Evolutionary conservation across 2,888 invertebrate genomes (phyloP).

Genomic region (Eustalomyia histrio): DNA sequence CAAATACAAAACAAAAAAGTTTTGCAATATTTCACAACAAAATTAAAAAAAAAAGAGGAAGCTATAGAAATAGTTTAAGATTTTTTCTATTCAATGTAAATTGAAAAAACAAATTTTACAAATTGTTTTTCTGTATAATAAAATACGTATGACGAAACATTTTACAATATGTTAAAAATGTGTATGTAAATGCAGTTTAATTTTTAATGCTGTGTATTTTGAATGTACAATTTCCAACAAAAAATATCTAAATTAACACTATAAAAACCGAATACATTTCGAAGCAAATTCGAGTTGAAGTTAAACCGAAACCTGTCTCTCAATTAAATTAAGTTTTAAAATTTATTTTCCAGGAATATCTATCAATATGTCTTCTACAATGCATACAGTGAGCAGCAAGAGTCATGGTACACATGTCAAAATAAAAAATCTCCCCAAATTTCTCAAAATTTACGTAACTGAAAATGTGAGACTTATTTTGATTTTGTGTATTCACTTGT

Average conservation of each 20-base stretch:
- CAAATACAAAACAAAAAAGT: slow-evolving; percentile 3
- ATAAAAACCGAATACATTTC: slow-evolving; percentile 13
- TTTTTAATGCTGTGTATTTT: slow-evolving; percentile 7
- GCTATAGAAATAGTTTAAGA: neutral
- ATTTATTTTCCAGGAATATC: too few relatives aligned
- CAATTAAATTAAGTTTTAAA: too few relatives aligned
- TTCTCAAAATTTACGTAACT: too few relatives aligned
- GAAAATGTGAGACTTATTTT: too few relatives aligned
- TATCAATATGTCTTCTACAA: too few relatives aligned
- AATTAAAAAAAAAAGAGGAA: slow-evolving; percentile 7
- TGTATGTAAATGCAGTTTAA: slow-evolving; percentile 15
- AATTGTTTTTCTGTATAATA: slow-evolving; percentile 13
- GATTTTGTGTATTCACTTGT: too few relatives aligned
- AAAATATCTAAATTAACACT: slow-evolving; percentile 19
- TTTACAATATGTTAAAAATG: slow-evolving; percentile 16
- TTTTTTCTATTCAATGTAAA: slow-evolving; percentile 1
- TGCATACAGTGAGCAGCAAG: too few relatives aligned
- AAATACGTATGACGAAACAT: slow-evolving; percentile 39
- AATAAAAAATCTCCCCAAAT: too few relatives aligned
- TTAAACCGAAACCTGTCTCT: too few relatives aligned
- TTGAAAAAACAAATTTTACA: slow-evolving; percentile 14
- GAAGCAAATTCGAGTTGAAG: too few relatives aligned
- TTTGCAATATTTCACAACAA: slow-evolving; percentile 4
- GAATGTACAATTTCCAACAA: neutral
- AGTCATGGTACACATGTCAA: too few relatives aligned